Base-by-base conservation (phyloP, 2,888 invertebrate genomes). In the Drosophila nr. perissopoda region DNA sequence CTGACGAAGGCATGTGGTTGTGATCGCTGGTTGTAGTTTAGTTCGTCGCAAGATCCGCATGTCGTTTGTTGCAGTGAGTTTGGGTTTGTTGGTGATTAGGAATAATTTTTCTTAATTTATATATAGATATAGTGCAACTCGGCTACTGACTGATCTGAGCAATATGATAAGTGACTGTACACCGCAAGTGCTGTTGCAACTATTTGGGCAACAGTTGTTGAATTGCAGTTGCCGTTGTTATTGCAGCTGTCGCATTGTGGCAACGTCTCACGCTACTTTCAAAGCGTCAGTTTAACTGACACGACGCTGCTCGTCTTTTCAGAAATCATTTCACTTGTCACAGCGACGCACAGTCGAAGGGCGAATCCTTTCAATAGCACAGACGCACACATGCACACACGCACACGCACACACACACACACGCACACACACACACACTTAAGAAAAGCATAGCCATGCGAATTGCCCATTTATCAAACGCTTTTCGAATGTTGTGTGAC, bases 281-380 rank as follows among this genome's bases (percentile, higher is more conserved):
- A 31, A 36, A 42, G 40, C 60, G 40, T 60, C 46, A 57, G 33
- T 65, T 65, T 42, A 21, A 36, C 61, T 61, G 58, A 34, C 67
- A 67, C 46, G 46, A 25, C 46, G 27, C n/a, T 56, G 56, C 59
- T 48, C 54, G 42, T 58, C 58, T 48, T 70, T 62, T 65, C 60
- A 40, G 59, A 76, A 85, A 81, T 86, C 80, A 82, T 85, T 85
- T 82, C 80, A 83, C 73, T 80, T 88, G 81, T 84, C 83, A 83
- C 63, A 60, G 54, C 49, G 52, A 64, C 53, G 54, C 46, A 34
- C 46, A 46, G 61, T 66, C 61, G 54, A 65, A 57, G 16, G 52
- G 34, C 52, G 53, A 65, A 68, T 69, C 74, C 68, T 64, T 74
- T 72, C 61, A 64, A 65, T 34, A 49, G 61, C 57, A 33, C 52